Base-by-base conservation (phyloP, 2,797 vertebrate species). In the Neosalanx taihuensis region DNA sequence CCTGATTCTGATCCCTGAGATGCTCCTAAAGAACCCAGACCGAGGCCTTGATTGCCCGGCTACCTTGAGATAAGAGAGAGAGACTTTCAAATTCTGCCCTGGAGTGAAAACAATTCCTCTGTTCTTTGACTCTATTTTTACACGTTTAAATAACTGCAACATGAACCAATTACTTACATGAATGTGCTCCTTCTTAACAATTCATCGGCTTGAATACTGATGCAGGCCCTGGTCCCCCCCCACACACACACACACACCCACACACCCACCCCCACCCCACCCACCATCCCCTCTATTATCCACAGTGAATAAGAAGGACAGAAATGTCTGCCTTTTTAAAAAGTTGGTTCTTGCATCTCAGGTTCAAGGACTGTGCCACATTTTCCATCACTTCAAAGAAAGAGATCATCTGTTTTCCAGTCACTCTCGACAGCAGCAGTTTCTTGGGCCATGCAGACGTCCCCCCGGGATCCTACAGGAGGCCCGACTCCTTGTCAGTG, bases 371-470 rank as follows among this genome's bases (percentile, higher is more conserved):
- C 89, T 87, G 78, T 83, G 76, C 49, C 74, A 75, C 75, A 71
- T 83, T 84, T 84, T 86, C 84, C 82, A 84, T 79, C 51, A 73
- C 81, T 86, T 87, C 86, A 87, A 86, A 89, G 84, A 89, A 88
- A 86, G 86, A 77, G 79, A 85, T 90, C 79, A 90, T 92, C 81
- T 88, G 86, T 82, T 90, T 89, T 89, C 79, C 69, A 89, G 85
- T 89, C 82, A 84, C 83, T 87, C 74, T 26, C 70, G 71, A 72
- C 81, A 77, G 76, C 71, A 78, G 78, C 79, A 51, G 76, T 81
- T 84, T 82, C 80, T 81, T 66, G 37, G 81, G 78, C 86, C 82
- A 82, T 76, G 78, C 76, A 76, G 83, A 84, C 75, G 67, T 26
- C 23, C 72, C 41, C 3, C 31, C 29, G 35, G 82, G 87, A 89